Conservation (phyloP, 2,797 vertebrate species). For the Myotis daubentonii region DNA sequence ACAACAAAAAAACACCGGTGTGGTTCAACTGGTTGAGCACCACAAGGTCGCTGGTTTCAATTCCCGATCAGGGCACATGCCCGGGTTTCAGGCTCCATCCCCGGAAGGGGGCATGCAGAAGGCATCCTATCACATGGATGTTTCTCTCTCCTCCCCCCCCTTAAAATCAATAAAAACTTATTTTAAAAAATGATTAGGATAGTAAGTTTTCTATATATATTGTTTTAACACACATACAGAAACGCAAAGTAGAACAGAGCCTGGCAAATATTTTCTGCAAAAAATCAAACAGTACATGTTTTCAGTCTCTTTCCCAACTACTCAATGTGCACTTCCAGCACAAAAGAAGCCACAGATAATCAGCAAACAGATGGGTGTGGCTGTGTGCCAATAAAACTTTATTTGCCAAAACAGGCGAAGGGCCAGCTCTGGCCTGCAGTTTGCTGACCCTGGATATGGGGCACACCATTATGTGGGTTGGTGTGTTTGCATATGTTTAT, state of each 20-base stretch:
- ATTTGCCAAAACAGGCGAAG: neutral
- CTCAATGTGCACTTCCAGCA: neutral
- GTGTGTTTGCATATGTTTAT: too few relatives aligned
- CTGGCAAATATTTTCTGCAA: neutral
- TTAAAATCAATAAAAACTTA: neutral
- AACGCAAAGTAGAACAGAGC: neutral
- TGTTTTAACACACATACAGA: neutral
- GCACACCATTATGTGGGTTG: accelerated
- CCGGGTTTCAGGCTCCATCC: neutral
- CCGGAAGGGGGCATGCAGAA: neutral
- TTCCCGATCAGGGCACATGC: neutral
- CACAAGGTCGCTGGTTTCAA: neutral
- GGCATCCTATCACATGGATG: neutral
- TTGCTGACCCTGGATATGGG: neutral
- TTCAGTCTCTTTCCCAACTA: too few relatives aligned
- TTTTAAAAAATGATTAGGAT: neutral
- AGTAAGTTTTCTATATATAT: neutral
- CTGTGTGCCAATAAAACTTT: neutral
- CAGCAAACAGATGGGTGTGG: neutral
- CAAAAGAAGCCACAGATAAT: neutral
- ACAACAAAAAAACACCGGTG: too few relatives aligned
- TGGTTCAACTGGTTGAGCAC: too few relatives aligned
- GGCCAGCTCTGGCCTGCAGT: neutral
- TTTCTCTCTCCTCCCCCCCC: neutral
- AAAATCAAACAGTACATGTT: neutral